A percentile compares a stretch with the other conserved stretches of the same genome.
Conservation (phyloP, 2,797 vertebrate species). For the Paratrypauchen microcephalus region DNA sequence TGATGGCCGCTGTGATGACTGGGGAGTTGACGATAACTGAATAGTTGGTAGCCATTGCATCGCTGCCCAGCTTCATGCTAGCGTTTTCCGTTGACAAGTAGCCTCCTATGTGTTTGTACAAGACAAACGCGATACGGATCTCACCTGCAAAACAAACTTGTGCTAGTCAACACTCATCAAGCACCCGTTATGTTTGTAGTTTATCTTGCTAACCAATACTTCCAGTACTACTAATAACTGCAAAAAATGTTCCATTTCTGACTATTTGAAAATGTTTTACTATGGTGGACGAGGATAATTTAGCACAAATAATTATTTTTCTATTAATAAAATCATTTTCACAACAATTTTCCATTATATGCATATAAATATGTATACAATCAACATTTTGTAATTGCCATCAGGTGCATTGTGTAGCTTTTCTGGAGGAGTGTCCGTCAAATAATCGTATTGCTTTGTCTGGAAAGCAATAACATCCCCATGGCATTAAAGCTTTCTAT, state of each 20-base stretch:
- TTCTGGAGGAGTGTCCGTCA: no score
- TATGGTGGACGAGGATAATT: not conserved
- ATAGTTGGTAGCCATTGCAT: slow-evolving; percentile 93
- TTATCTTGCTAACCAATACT: not conserved
- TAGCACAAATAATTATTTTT: not conserved
- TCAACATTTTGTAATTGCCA: not conserved
- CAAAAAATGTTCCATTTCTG: not conserved
- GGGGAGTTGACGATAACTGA: slow-evolving; percentile 97
- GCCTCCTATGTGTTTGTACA: slow-evolving; percentile 94
- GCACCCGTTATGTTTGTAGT: not conserved
- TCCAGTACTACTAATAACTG: not conserved
- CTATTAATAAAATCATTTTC: no score
- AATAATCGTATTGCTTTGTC: no score
- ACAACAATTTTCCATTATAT: not conserved
- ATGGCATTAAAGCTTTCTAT: no score
- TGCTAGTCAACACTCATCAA: not conserved
- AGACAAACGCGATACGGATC: slow-evolving; percentile 94
- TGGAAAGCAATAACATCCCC: no score
- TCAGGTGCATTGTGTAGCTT: no score
- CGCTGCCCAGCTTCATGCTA: slow-evolving; percentile 92
- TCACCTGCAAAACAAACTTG: slow-evolving; percentile 80
- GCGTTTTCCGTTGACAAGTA: slow-evolving; percentile 97
- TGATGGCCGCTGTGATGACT: slow-evolving; percentile 95
- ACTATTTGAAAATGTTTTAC: not conserved
- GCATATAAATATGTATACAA: not conserved